Conservation (phyloP, 1,140 invertebrate genomes). For the Augochlora pura region DNA sequence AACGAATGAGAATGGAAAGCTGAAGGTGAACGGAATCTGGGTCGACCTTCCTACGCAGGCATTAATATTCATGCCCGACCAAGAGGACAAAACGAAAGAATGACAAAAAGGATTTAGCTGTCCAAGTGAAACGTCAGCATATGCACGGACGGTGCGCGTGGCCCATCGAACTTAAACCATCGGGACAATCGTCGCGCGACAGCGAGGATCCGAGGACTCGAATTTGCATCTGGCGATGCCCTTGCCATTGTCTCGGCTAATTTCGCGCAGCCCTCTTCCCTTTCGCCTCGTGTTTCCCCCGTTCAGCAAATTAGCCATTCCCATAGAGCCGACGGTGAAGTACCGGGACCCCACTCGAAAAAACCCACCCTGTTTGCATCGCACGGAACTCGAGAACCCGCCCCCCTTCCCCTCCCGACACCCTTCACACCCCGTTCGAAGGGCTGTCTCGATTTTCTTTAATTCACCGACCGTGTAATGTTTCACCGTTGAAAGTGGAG, state of each 20-base stretch:
- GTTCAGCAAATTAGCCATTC: conserved; percentile 74
- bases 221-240: conserved; percentile 78
- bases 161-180: conserved; percentile 71
- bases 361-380: conserved; percentile 50
- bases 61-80: conserved; percentile 45
- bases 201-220: conserved; percentile 60
- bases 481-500: conserved; percentile 43
- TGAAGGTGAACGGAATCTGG: background rate
- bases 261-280: conserved; percentile 65
- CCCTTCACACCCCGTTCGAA: conserved; percentile 3
- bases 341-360: conserved; percentile 37
- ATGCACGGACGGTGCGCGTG: conserved; percentile 45
- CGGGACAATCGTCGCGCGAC: conserved; percentile 68
- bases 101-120: conserved; percentile 38
- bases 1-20: background rate
- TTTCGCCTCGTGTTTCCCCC: conserved; percentile 58
- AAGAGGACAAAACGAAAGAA: background rate
- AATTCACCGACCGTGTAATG: conserved; percentile 27
- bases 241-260: conserved; percentile 78
- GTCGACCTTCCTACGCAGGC: conserved; percentile 16
- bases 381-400: conserved; percentile 32
- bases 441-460: conserved; percentile 55
- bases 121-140: conserved; percentile 40
- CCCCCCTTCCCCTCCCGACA: background rate
- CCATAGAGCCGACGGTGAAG: conserved; percentile 63